These are phyloP conservation scores for Lerema accius DNA, from an alignment of 1,140 invertebrate species.

Conservation along the genomic window DNA sequence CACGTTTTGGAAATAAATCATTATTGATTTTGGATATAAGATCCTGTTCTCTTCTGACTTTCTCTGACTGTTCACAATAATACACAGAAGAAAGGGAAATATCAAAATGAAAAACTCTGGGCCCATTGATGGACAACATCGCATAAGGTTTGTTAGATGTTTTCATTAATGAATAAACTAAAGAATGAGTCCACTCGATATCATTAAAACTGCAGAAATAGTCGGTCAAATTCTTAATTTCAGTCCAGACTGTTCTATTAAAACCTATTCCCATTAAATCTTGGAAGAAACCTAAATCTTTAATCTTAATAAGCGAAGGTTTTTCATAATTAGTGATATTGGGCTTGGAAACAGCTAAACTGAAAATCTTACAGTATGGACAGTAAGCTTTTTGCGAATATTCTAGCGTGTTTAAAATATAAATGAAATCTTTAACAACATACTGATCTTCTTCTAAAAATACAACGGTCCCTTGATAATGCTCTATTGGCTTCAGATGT, in stretches of 20 bases:
- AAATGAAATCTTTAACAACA: conserved; percentile 46
- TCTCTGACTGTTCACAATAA: conserved; percentile 34
- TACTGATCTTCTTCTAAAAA: conserved; percentile 52
- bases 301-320: conserved; percentile 26
- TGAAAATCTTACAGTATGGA: conserved; percentile 42
- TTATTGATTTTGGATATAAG: conserved; percentile 27
- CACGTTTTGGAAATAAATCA: conserved; percentile 29
- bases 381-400: conserved; percentile 17
- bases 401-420: conserved; percentile 39
- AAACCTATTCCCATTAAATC: conserved; percentile 45
- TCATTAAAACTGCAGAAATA: conserved; percentile 50
- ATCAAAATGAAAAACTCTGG: conserved; percentile 44
- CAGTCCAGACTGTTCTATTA: conserved; percentile 46
- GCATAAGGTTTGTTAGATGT: conserved; percentile 18
- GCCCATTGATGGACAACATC: conserved; percentile 35
- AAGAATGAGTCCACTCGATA: conserved; percentile 40
- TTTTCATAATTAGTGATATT: conserved; percentile 31
- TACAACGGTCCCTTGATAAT: conserved; percentile 41
- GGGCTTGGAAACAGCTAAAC: conserved; percentile 36
- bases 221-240: conserved; percentile 33
- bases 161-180: conserved; percentile 36
- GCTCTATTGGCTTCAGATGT: conserved; percentile 32
- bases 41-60: conserved; percentile 29
- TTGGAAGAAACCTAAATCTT: conserved; percentile 33
- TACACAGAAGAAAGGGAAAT: conserved; percentile 30